Evolutionary conservation across 2,888 invertebrate genomes (phyloP), one percentile per base, ranked within the genome.

Genomic region (Microplitis deprimator): DNA sequence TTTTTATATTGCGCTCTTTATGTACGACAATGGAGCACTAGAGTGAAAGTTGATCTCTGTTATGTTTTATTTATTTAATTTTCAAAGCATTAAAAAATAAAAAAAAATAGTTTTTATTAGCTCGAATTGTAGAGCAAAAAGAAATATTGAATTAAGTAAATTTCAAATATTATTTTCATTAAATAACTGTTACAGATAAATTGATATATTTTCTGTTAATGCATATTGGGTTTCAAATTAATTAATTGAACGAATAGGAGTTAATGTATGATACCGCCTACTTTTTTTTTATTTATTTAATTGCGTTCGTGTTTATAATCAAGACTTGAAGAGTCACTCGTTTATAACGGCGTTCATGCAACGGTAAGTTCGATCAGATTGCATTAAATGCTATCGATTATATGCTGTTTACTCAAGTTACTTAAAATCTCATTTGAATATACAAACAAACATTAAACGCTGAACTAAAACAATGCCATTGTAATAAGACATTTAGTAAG

Each of bases 261-360:
- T 64, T 20, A 76, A 76, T 41, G 20, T 17, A 60, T 40, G 65
- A 40, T 40, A 61, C 38, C 64, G 41, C 68, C 16, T 70, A 68
- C 20, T 62, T 17, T 68, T 17, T n/a, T 17, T 61, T 38, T 40
- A 50, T 61, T 61, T 10, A 39, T 50, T 72, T 73, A 40, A 41
- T 73, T 40, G 29, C 70, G 50, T 70, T 50, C 64, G 38, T 70
- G 41, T 74, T 61, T 65, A 65, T 38, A 71, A 68, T 60, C 72
- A 65, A 65, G 10, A 29, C 65, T 29, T 29, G n/a, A 65, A 20
- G 65, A 73, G 50, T 65, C 60, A 67, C 75, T 61, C 74, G 68
- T 64, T n/a, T 76, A 73, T 80, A 80, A 79, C 80, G 80, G 80
- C 68, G 64, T 74, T 77, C 62, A 70, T 71, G 75, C 76, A 78